Conservation (phyloP, 1,140 invertebrate species). For the Phocides pigmalion region DNA sequence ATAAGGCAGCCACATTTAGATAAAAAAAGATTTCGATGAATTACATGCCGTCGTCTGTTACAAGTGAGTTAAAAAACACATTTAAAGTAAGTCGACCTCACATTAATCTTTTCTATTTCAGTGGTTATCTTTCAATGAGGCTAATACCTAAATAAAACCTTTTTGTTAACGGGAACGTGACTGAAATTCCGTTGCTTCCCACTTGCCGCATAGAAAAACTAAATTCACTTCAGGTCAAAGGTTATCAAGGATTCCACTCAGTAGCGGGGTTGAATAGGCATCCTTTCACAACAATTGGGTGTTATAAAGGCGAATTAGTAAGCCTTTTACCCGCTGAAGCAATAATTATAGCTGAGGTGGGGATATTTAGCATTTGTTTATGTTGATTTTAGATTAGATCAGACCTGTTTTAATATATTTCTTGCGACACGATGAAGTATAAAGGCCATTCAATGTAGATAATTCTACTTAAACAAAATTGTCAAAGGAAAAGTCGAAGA, state of each 20-base stretch:
- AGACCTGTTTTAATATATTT: not conserved
- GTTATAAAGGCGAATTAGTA: slow-evolving; percentile 55
- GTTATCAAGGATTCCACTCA: slow-evolving; percentile 59
- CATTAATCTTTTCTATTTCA: slow-evolving; percentile 8
- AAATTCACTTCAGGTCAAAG: slow-evolving; percentile 45
- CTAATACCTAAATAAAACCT: slow-evolving; percentile 27
- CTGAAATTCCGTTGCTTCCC: slow-evolving; percentile 46
- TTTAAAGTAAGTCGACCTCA: not conserved
- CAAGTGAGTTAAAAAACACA: too few species aligned
- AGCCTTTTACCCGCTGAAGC: slow-evolving; percentile 48
- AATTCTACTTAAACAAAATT: slow-evolving; percentile 18
- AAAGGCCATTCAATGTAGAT: not conserved
- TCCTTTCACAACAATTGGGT: slow-evolving; percentile 51
- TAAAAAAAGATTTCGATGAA: too few species aligned
- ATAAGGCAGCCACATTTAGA: too few species aligned
- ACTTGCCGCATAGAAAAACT: slow-evolving; percentile 51
- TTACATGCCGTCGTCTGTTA: too few species aligned
- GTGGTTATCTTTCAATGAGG: slow-evolving; percentile 22
- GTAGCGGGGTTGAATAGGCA: slow-evolving; percentile 52
- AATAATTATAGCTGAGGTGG: slow-evolving; percentile 2
- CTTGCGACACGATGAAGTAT: not conserved
- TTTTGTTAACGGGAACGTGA: slow-evolving; percentile 48
- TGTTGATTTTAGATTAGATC: not conserved
- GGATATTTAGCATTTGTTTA: not conserved
- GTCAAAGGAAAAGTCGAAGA: slow-evolving; percentile 31